Evolutionary conservation across 1,140 invertebrate genomes (phyloP).

Genomic region (Dreissena rostriformis): DNA sequence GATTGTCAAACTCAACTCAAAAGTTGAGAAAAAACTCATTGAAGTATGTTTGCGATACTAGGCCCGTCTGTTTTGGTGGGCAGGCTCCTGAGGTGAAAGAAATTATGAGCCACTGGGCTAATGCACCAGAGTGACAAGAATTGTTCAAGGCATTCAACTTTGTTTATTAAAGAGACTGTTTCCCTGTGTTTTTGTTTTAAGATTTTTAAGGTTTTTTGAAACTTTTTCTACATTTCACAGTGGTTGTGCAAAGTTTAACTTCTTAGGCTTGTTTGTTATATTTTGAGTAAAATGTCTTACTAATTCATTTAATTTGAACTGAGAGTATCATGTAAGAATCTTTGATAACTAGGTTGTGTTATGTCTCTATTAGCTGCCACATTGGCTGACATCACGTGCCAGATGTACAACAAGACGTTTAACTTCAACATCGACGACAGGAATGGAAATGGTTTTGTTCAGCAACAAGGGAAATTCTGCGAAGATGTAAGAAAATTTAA

Average conservation of each 20-base stretch:
- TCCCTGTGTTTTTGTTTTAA: not conserved
- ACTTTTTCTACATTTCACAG: no score
- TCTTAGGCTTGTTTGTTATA: no score
- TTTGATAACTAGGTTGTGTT: not conserved
- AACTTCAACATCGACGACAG: slow-evolving; percentile 30
- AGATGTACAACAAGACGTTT: slow-evolving; percentile 45
- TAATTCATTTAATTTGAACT: not conserved
- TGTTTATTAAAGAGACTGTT: not conserved
- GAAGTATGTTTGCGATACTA: no score
- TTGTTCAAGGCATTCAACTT: no score
- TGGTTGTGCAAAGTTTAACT: no score
- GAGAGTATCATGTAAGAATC: not conserved
- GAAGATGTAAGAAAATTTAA: slow-evolving; percentile 50
- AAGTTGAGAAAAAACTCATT: no score
- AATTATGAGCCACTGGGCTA: no score
- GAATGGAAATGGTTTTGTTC: slow-evolving; percentile 21
- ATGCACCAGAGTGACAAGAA: no score
- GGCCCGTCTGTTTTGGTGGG: no score
- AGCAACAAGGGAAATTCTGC: slow-evolving; percentile 53
- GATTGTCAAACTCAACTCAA: no score
- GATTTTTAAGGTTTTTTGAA: no score
- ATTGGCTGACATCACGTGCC: slow-evolving; percentile 42
- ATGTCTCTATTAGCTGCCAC: slow-evolving; percentile 27
- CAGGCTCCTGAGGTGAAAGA: no score
- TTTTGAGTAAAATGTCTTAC: not conserved